Base-by-base conservation (phyloP, 2,888 invertebrate species). In the Tineola bisselliella region DNA sequence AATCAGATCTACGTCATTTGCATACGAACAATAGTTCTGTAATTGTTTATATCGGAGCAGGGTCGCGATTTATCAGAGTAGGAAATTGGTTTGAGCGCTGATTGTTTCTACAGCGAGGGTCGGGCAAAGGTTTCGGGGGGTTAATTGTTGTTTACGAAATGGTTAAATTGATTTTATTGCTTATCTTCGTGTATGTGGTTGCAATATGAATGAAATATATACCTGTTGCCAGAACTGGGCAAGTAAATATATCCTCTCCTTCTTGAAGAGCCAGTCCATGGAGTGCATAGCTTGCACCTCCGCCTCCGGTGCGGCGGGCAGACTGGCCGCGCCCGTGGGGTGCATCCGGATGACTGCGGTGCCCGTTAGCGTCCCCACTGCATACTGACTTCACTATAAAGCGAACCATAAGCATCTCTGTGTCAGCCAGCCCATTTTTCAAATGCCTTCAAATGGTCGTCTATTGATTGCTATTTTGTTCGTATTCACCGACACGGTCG, bases 221-320 rank as follows among this genome's bases (percentile, higher is more conserved):
- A 96, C 96, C 95, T 96, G 96, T 94, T 96, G 96, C 95, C 96
- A 96, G 89, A 96, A 96, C 88, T 96, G 96, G 80, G 95, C 95
- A 81, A 96, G 91, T 81, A 96, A 90, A 89, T 95, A 96, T 89
- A 96, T 95, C 88, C 94, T 90, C 89, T 96, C 95, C 90, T 96
- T 96, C 91, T 95, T 95, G 91, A 95, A 95, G 84, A 96, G 92
- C 95, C 96, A 96, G 91, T 96, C 95, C 95, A 96, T 95, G 81
- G 95, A 94, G 91, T 95, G 95, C 92, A 95, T 94, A 88, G 94
- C 92, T 91, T 94, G 94, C 89, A 94, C 92, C 91, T 95, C 95
- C 91, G 94, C 94, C 90, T 93, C 93, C 77, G 90, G 91, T 88
- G 92, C 91, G 90, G 91, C 91, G 90, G 93, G 91, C 90, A 92